Base-by-base conservation (phyloP, 2,113 vertebrate genomes). In the Elachura formosa region DNA sequence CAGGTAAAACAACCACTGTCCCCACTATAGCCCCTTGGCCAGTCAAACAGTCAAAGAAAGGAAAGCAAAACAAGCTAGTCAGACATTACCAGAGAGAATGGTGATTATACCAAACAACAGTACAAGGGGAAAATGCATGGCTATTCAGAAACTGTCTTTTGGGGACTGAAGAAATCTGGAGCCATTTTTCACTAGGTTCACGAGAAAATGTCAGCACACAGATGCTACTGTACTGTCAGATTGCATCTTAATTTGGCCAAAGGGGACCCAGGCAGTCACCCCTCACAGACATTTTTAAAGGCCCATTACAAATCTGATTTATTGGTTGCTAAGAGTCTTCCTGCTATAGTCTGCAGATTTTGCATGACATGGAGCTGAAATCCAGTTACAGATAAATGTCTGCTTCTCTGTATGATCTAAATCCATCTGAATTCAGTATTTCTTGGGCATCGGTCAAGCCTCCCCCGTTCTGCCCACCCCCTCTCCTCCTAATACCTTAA, bases 161-260 rank as follows among this genome's bases (percentile, higher is more conserved):
- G 90, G 83, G 96, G 83, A 94, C 91, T 48, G 92, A 77, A 96
- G 77, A 89, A 94, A 96, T 74, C 91, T 78, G 97, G 97, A 98
- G 97, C 97, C 97, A 98, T 98, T 98, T 98, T 98, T 98, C 96
- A 98, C 89, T 43, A 95, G 97, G 93, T 98, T 97, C 97, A 97
- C 2, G 29, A 96, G 96, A 97, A 98, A 97, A 98, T 97, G 98
- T 97, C 98, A 98, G 97, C 96, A 97, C 95, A 95, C 97, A 96
- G 97, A 96, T 96, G 96, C 95, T 96, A 90, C 91, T 84, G 95
- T 94, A 82, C 96, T 90, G 96, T 96, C 96, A 97, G 96, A 97
- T 81, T 92, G 96, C 96, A 94, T 98, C 97, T 97, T 97, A 96
- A 97, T 98, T 97, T 96, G 96, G 95, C 93, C 97, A 93, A 96